Evolutionary conservation across 35 echinoderm and acorn worm genomes (phyloP).

Genomic region (Eucidaris tribuloides): DNA sequence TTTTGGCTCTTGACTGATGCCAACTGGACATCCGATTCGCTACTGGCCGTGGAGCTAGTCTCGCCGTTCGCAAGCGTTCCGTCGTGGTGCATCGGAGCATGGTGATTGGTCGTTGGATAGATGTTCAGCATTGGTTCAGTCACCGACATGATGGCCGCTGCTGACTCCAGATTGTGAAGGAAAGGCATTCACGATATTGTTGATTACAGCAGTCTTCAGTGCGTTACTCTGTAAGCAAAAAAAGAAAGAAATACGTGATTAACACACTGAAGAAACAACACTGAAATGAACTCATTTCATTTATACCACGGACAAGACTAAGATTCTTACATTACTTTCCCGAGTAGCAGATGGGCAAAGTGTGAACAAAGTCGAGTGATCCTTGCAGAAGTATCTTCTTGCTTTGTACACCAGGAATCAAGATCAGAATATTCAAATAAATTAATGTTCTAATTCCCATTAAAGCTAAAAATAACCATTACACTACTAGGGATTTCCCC

Average conservation of each 20-base stretch:
- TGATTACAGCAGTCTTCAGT: not conserved
- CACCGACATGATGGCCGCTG: constrained; percentile 51
- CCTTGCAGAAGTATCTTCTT: too few species aligned
- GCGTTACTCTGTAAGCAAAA: not conserved
- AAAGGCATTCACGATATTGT: not conserved
- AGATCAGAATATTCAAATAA: too few species aligned
- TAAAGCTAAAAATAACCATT: too few species aligned
- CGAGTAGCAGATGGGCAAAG: too few species aligned
- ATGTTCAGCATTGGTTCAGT: constrained; percentile 63
- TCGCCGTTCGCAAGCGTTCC: constrained; percentile 62
- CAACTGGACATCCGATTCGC: constrained; percentile 54
- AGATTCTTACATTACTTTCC: too few species aligned
- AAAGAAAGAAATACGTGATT: not conserved
- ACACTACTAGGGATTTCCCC: too few species aligned
- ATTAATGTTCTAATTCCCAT: too few species aligned
- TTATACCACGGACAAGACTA: too few species aligned
- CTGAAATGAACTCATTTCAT: too few species aligned
- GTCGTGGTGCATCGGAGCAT: constrained; percentile 59
- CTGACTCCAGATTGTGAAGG: not conserved
- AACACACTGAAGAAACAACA: too few species aligned
- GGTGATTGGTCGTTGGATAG: constrained; percentile 52
- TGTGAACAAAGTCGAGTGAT: too few species aligned
- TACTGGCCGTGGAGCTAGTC: constrained; percentile 86
- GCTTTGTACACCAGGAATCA: too few species aligned
- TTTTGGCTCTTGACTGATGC: constrained; percentile 46